These are phyloP conservation scores for Pangasius macronema DNA, from an alignment of 2,797 vertebrate genomes.

Conservation along the genomic window DNA sequence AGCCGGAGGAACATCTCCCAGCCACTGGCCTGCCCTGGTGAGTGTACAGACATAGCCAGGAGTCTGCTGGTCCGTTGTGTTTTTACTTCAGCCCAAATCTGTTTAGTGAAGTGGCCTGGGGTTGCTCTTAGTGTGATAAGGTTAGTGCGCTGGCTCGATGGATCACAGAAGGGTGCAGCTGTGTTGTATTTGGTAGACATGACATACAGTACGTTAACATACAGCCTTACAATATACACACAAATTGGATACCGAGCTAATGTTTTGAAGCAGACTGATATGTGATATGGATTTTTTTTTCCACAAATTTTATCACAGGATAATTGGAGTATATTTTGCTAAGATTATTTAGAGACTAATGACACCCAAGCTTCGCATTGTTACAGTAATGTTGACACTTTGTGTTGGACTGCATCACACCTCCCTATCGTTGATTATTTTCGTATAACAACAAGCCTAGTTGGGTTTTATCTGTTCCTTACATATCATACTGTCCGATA, in stretches of 20 bases:
- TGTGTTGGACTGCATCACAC: background rate
- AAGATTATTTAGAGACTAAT: background rate
- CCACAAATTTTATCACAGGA: background rate
- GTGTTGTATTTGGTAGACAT: background rate
- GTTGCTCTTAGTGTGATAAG: background rate
- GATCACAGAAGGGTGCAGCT: background rate
- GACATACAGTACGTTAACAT: background rate
- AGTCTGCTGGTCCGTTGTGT: background rate
- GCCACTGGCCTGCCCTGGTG: conserved; percentile 93
- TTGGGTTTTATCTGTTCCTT: background rate
- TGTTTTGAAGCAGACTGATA: background rate
- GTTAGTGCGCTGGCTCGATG: background rate
- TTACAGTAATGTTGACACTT: background rate
- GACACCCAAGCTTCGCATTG: background rate
- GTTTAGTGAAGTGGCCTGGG: background rate
- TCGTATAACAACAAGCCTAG: background rate
- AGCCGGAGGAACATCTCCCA: conserved; percentile 68
- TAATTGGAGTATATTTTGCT: background rate
- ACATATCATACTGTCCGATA: background rate
- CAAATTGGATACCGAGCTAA: background rate
- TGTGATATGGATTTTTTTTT: background rate
- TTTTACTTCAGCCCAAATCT: background rate
- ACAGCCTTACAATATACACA: background rate
- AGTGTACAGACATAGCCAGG: conserved; percentile 61
- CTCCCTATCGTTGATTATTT: background rate